Evolutionary conservation across 2,797 vertebrate genomes (phyloP), one percentile per base, ranked within the genome.

Genomic region (Bradypodion ventrale): DNA sequence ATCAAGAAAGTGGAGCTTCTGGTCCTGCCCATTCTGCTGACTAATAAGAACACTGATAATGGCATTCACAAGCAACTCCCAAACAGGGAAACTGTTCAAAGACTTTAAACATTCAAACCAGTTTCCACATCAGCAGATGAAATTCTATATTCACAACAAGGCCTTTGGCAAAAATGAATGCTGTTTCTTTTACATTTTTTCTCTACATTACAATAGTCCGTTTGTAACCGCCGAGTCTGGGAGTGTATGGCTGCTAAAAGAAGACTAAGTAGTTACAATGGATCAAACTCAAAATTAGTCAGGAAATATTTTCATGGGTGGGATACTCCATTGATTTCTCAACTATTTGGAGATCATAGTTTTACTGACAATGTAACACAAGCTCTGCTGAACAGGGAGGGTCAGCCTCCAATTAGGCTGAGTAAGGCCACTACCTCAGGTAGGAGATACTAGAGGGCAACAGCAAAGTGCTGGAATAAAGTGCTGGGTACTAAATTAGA

Each of bases 1-100:
- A 80, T 62, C 70, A 40, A 78, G 87, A 83, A 80, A 40, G n/a
- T 92, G 94, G 94, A 78, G 89, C 92, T 87, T 85, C 93, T 90
- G 84, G 37, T 73, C 81, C 63, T 44, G 78, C 84, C 84, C 79
- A 69, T 62, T 49, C 32, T 77, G 42, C 84, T 76, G 63, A 81
- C 16, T 9, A 44, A 65, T 27, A 52, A 76, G 29, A 46, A 1
- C 19, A 69, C 73, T 77, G 74, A 85, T 85, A 56, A 82, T 49
- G 52, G 15, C 32, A 49, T 63, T 82, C 25, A 37, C 23, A 72
- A 84, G 56, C 40, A 79, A 79, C 35, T 74, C 59, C 59, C 77
- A 74, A 83, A 62, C 35, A 56, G 56, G 37, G 37, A 84, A 70
- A 7, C 1, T 5, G 19, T 42, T 59, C 27, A 15, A 83, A 29